Evolutionary conservation across 2,797 vertebrate species (phyloP), one percentile per base, ranked within the genome.

Genomic region (Protosalanx chinensis): DNA sequence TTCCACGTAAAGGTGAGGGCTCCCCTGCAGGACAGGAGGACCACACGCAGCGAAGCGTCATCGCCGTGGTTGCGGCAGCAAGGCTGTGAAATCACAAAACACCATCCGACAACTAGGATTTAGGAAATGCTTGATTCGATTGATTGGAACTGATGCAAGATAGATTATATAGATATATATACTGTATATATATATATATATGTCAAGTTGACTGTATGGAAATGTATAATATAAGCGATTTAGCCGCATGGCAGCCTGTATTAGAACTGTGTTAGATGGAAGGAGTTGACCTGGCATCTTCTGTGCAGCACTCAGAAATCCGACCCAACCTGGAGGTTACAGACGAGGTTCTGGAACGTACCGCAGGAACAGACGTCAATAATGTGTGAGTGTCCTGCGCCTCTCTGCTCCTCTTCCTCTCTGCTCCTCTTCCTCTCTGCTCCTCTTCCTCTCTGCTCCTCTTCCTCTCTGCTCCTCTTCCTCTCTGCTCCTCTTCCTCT

Each of bases 261-360:
- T 53, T 53, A 51, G 2, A 15, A 51, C 46, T 46, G 13, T 29
- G 5, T 18, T 6, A 29, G 33, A 8, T 61, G 57, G 51, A 53
- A 53, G 13, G 51, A 3, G 3, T 29, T 61, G 13, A 57, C n/a
- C 59, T 29, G n/a, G 13, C 27, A 30, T n/a, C 35, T 56, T 80
- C 51, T 51, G 20, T 57, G 0, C 86, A 99, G 98, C 96, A 97
- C 79, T 81, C 91, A 0, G 95, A 97, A 79, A 98, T 99, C 71
- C 96, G 95, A 13, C 86, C 95, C 0, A 94, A 94, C 83, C 89
- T 99, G 0, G 98, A 98, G 78, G 94, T 89, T 76, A 87, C 93
- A 0, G 98, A 98, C 35, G 97, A 98, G 70, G 93, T 95, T 61
- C 79, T 99, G 82, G 98, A 99, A 79, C 96, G 94, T 35, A 91